phyloP scores from a whole-genome alignment of 2,797 vertebrate species.

The Siniperca undulata region DNA sequence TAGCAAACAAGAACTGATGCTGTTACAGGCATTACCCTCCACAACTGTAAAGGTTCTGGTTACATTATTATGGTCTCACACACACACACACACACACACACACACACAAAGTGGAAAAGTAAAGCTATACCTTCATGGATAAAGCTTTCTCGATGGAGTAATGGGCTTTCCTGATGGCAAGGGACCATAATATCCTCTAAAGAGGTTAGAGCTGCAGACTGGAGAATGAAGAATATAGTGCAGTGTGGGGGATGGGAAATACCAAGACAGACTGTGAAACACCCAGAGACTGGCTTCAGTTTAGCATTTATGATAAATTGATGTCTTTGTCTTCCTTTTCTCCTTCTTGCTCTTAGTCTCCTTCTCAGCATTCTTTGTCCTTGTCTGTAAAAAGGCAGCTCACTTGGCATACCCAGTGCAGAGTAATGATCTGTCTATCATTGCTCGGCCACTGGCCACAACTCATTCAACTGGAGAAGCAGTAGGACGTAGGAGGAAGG shows the following conservation, averaged over 20 bases:
- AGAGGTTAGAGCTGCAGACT: slow-evolving; percentile 79
- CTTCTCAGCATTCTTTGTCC: slow-evolving; percentile 30
- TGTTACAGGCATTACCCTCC: slow-evolving; percentile 57
- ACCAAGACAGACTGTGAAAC: slow-evolving; percentile 49
- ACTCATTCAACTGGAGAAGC: slow-evolving; percentile 65
- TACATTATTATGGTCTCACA: slow-evolving; percentile 57
- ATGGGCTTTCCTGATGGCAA: slow-evolving; percentile 80
- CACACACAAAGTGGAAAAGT: slow-evolving; percentile 57
- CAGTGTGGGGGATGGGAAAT: slow-evolving; percentile 59
- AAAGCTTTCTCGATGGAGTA: slow-evolving; percentile 72
- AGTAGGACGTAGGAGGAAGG: slow-evolving; percentile 30
- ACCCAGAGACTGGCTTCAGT: slow-evolving; percentile 51
- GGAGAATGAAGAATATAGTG: slow-evolving; percentile 63
- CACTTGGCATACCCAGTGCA: slow-evolving; percentile 50
- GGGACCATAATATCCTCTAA: slow-evolving; percentile 80
- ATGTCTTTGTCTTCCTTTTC: slow-evolving; percentile 42
- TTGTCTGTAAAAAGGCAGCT: slow-evolving; percentile 57
- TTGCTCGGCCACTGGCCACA: slow-evolving; percentile 63
- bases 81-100: slow-evolving; percentile 27
- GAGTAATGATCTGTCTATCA: slow-evolving; percentile 77
- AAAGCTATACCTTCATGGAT: slow-evolving; percentile 73
- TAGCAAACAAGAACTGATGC: slow-evolving; percentile 50
- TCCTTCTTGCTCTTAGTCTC: slow-evolving; percentile 25
- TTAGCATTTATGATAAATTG: slow-evolving; percentile 62
- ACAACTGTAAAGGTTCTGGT: slow-evolving; percentile 56